Base-by-base conservation (phyloP, 1,140 invertebrate genomes). In the Ectropis grisescens region DNA sequence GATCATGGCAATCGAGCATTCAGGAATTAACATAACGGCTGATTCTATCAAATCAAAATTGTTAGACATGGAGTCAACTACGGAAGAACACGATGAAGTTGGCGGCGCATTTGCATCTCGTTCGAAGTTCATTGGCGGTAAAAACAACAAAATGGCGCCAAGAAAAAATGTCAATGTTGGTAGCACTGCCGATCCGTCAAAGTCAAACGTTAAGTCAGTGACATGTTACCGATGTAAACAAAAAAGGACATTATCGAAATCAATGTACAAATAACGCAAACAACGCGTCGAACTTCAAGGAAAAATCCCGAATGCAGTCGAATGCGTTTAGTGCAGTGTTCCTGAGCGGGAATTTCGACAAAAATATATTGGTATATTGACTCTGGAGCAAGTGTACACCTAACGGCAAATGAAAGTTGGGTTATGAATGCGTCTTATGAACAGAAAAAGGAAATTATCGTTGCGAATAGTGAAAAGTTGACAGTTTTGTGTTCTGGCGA, bases 331-430 rank as follows among this genome's bases (percentile, higher is more conserved):
- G n/a, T n/a, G n/a, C n/a, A n/a, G n/a, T n/a, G n/a, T n/a, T n/a
- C n/a, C n/a, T n/a, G 9, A 52, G 37, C 19, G 44, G 36, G 13
- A 34, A 39, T 27, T 60, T 55, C 13, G 48, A 39, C 11, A 44
- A 39, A 37, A 19, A 40, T 24, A 45, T n/a, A 52, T 13, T 67
- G 50, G 47, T 67, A 64, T 40, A 40, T 61, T 13, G 53, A 66
- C 30, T 55, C 47, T 1, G 43, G 43, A 1, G 43, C 43, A 11
- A 46, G 43, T 37, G 33, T 41, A 15, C 30, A 61, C 32, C 39
- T 68, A 12, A 37, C 35, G 11, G 47, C 49, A 11, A 58, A 55
- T 13, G 54, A 58, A 36, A 33, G 23, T 35, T 50, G 33, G 37
- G 16, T 46, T 14, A 50, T 22, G 23, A 49, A 49, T 39, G 38